These are phyloP conservation scores for Anseranas semipalmata DNA, from an alignment of 2,113 vertebrate species.

Conservation along the genomic window DNA sequence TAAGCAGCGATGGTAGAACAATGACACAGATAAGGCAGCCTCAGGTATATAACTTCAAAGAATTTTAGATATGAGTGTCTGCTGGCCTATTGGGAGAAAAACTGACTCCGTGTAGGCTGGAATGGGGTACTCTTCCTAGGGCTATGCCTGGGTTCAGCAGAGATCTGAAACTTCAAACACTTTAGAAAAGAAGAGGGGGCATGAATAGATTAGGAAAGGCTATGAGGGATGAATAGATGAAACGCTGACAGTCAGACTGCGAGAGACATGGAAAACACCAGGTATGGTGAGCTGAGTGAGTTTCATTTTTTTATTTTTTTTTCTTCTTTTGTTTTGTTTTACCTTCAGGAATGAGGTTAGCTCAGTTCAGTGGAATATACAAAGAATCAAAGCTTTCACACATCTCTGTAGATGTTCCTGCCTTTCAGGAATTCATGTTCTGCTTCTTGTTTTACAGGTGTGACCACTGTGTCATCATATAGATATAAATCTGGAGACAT, in stretches of 20 bases:
- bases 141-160: constrained; percentile 8
- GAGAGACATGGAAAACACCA: background rate
- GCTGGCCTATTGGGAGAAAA: constrained; percentile 15
- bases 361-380: background rate
- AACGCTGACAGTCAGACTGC: background rate
- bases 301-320: background rate
- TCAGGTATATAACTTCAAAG: constrained; percentile 47
- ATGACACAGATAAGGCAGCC: constrained; percentile 38
- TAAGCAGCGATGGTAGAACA: constrained; percentile 1
- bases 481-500: background rate
- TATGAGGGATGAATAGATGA: background rate
- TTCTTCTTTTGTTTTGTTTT: background rate
- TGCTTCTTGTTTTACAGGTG: background rate
- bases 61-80: constrained; percentile 12
- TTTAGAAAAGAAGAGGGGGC: background rate
- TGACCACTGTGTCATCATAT: background rate
- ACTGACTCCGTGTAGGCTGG: background rate
- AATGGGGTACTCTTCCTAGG: background rate
- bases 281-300: background rate
- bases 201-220: constrained; percentile 9
- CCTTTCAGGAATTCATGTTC: background rate
- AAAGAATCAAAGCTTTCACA: background rate
- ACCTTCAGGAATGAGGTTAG: background rate
- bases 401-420: background rate
- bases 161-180: constrained; percentile 53